Evolutionary conservation across 1,140 invertebrate genomes (phyloP).

Genomic region (Parasteatoda tepidariorum): DNA sequence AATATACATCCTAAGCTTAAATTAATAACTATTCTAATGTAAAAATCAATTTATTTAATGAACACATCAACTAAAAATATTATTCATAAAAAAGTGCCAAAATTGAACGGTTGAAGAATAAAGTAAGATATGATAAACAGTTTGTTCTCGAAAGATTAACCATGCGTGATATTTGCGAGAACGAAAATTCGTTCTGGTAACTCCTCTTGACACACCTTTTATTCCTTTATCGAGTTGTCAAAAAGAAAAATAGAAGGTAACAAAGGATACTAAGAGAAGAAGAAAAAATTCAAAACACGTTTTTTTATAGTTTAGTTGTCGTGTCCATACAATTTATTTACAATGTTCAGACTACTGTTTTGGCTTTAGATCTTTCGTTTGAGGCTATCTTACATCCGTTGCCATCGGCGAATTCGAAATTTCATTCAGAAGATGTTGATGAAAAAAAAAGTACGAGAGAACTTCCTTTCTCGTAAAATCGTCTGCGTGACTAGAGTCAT

Average conservation of each 20-base stretch:
- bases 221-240: background rate
- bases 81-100: background rate
- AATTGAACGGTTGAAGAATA: background rate
- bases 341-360: conserved; percentile 3
- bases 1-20: background rate
- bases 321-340: conserved; percentile 23
- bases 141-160: background rate
- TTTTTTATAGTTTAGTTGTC: background rate
- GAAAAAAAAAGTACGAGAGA: background rate
- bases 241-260: background rate
- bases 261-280: background rate
- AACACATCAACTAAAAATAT: background rate
- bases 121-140: background rate
- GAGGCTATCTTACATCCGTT: conserved; percentile 25
- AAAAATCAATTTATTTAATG: background rate
- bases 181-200: background rate
- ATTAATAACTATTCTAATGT: background rate
- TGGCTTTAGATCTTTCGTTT: background rate
- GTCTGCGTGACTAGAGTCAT: conserved; percentile 36
- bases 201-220: background rate
- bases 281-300: conserved; percentile 1
- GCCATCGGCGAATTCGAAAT: conserved; percentile 16
- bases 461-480: background rate
- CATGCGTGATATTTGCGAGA: background rate
- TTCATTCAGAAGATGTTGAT: background rate